A percentile compares a stretch with the other conserved stretches of the same genome.
phyloP scores from a whole-genome alignment of 1,140 invertebrate species.

The Mercenaria mercenaria region DNA sequence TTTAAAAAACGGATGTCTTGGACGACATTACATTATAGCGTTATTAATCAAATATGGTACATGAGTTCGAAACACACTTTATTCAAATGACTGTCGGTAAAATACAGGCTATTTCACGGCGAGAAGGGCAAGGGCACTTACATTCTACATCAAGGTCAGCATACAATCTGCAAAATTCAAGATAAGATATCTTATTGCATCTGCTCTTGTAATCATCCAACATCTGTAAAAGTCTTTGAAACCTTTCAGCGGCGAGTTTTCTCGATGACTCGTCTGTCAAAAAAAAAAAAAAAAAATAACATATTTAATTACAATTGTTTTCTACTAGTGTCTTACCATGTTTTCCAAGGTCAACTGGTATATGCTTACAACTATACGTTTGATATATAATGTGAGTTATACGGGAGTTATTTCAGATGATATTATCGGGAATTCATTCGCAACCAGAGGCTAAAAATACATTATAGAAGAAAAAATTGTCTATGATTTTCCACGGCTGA shows the following conservation, averaged over 20 bases:
- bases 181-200: constrained; percentile 79
- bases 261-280: constrained; percentile 80
- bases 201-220: constrained; percentile 77
- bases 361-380: constrained; percentile 72
- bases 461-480: too few species aligned
- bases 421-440: constrained; percentile 30
- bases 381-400: constrained; percentile 82
- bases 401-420: background rate
- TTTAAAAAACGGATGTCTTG: constrained; percentile 79
- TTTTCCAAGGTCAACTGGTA: constrained; percentile 71
- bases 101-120: constrained; percentile 75
- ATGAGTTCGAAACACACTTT: constrained; percentile 73
- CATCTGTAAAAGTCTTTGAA: constrained; percentile 70
- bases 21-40: constrained; percentile 78
- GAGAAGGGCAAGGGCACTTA: constrained; percentile 67
- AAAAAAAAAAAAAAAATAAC: constrained; percentile 81
- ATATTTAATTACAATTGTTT: constrained; percentile 76
- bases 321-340: constrained; percentile 73
- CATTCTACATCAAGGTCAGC: constrained; percentile 80
- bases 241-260: constrained; percentile 69
- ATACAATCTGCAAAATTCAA: constrained; percentile 81
- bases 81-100: constrained; percentile 79
- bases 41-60: constrained; percentile 76
- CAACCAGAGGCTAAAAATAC: background rate
- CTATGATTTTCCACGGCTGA: too few species aligned